Conservation (phyloP, 2,888 invertebrate genomes). For the Nephrotoma flavescens region DNA sequence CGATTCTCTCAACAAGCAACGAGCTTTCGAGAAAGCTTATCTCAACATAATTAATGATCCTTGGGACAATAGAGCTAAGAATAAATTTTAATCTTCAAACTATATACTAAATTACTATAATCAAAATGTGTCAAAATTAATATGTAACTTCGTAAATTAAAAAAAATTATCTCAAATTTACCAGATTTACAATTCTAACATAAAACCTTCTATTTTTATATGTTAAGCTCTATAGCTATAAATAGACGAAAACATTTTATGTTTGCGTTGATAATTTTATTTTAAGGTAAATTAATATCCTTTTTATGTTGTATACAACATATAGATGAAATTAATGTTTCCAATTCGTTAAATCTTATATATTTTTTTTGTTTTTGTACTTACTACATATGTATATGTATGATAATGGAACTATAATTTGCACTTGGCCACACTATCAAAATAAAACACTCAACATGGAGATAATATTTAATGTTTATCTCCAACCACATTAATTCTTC, state of each 20-base stretch:
- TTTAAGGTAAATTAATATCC: neutral
- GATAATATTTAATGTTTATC: neutral
- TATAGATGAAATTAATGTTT: neutral
- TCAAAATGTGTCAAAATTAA: neutral
- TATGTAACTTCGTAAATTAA: neutral
- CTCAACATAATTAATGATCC: too few species aligned
- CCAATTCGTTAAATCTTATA: neutral
- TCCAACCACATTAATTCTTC: neutral
- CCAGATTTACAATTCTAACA: neutral
- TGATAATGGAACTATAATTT: neutral
- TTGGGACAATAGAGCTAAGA: too few species aligned
- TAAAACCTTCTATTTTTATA: neutral
- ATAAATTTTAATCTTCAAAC: too few species aligned
- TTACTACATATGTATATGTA: neutral
- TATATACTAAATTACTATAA: too few species aligned
- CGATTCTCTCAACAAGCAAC: too few species aligned
- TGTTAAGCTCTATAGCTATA: neutral
- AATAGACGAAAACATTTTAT: neutral
- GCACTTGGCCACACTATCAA: neutral
- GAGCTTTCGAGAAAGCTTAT: too few species aligned
- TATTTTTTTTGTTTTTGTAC: neutral
- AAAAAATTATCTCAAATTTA: neutral
- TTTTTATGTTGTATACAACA: neutral
- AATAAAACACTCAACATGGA: neutral
- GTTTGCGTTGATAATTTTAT: neutral